Conservation (phyloP, 2,888 invertebrate species). For the Noctua fimbriata region DNA sequence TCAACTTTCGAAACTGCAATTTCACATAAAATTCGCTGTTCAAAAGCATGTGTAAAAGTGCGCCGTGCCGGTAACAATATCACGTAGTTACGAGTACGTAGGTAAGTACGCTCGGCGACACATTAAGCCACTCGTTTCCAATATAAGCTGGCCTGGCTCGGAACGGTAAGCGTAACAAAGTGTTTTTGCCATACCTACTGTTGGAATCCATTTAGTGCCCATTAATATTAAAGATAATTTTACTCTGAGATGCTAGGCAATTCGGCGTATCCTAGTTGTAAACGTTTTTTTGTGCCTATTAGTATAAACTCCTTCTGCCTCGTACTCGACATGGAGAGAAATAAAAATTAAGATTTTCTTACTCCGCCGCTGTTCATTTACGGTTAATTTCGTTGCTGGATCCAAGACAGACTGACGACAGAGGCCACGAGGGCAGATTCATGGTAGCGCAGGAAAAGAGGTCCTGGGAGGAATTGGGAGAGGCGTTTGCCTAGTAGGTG, state of each 20-base stretch:
- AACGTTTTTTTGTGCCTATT: not conserved
- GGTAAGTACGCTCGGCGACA: not conserved
- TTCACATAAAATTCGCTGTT: slow-evolving; percentile 34
- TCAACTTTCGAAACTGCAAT: slow-evolving; percentile 28
- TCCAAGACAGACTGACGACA: not conserved
- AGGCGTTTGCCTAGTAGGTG: not conserved
- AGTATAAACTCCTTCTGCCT: not conserved
- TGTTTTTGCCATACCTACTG: not conserved
- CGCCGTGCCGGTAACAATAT: slow-evolving; percentile 36
- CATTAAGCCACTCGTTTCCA: not conserved
- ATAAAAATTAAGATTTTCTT: not conserved
- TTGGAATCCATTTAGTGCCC: not conserved
- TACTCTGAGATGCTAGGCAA: not conserved
- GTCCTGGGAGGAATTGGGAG: not conserved
- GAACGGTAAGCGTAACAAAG: not conserved
- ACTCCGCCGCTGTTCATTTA: not conserved
- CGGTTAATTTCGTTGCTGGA: too few relatives aligned
- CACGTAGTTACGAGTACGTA: slow-evolving; percentile 25
- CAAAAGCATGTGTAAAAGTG: slow-evolving; percentile 45
- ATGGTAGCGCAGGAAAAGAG: not conserved
- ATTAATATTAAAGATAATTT: not conserved
- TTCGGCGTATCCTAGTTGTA: not conserved
- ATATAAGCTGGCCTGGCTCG: not conserved
- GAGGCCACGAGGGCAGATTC: not conserved
- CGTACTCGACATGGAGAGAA: not conserved